Conservation (phyloP, 1,140 invertebrate genomes). For the Campoletis sonorensis region DNA sequence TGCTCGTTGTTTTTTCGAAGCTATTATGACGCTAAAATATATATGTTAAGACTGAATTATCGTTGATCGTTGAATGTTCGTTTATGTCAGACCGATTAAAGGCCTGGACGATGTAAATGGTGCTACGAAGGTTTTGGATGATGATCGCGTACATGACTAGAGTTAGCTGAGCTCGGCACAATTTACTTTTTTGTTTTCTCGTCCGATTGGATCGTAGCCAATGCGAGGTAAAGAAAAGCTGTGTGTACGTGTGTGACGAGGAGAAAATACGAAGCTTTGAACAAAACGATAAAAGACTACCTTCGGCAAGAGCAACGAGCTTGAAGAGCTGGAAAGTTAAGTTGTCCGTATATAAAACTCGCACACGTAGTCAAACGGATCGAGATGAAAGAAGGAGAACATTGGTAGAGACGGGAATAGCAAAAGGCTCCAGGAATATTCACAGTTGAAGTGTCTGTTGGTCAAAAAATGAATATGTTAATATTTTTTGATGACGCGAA, state of each 20-base stretch:
- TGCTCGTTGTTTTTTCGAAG: too few relatives aligned
- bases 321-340: not conserved
- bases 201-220: conserved; percentile 29
- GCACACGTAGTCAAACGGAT: conserved; percentile 1
- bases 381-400: not conserved
- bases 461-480: too few relatives aligned
- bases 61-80: too few relatives aligned
- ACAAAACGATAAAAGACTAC: conserved; percentile 1
- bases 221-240: not conserved
- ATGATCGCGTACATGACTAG: not conserved
- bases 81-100: not conserved
- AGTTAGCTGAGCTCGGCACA: conserved; percentile 5
- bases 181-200: conserved; percentile 23
- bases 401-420: too few relatives aligned
- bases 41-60: too few relatives aligned
- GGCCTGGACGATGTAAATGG: too few relatives aligned
- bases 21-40: too few relatives aligned
- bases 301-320: not conserved
- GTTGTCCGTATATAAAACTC: not conserved
- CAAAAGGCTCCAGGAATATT: too few relatives aligned
- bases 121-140: too few relatives aligned
- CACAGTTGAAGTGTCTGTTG: too few relatives aligned
- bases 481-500: too few relatives aligned
- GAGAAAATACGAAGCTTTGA: not conserved
- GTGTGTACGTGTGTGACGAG: not conserved